These are phyloP conservation scores for Whitmania pigra DNA, from an alignment of 1,140 invertebrate species.

Conservation along the genomic window DNA sequence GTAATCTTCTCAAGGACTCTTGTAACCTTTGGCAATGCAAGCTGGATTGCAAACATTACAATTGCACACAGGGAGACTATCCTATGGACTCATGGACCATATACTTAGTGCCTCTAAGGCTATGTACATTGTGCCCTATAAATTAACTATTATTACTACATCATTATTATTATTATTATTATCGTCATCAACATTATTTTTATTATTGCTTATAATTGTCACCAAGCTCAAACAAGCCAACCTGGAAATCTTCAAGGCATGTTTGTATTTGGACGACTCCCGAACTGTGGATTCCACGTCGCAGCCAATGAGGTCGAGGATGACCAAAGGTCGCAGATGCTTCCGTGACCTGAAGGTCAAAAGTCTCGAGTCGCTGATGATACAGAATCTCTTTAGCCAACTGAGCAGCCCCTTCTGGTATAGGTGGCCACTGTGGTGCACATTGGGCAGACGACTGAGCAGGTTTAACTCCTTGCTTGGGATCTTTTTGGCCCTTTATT, in stretches of 20 bases:
- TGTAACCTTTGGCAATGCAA: background rate
- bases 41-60: background rate
- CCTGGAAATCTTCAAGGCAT: background rate
- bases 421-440: background rate
- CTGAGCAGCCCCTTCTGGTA: conserved; percentile 14
- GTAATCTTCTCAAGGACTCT: no score
- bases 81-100: background rate
- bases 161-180: background rate
- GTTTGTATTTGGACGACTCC: background rate
- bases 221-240: background rate
- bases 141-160: background rate
- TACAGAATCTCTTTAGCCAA: conserved; percentile 13
- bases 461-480: background rate
- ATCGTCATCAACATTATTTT: background rate
- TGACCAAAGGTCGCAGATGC: background rate
- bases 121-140: background rate
- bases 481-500: background rate
- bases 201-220: background rate
- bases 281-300: background rate
- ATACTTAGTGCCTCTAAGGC: background rate
- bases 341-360: background rate
- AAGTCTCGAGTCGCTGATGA: conserved; percentile 6
- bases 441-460: background rate
- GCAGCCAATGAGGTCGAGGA: background rate
- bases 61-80: background rate